Conservation (phyloP, 2,888 invertebrate species). For the Drosophila engyochracea region DNA sequence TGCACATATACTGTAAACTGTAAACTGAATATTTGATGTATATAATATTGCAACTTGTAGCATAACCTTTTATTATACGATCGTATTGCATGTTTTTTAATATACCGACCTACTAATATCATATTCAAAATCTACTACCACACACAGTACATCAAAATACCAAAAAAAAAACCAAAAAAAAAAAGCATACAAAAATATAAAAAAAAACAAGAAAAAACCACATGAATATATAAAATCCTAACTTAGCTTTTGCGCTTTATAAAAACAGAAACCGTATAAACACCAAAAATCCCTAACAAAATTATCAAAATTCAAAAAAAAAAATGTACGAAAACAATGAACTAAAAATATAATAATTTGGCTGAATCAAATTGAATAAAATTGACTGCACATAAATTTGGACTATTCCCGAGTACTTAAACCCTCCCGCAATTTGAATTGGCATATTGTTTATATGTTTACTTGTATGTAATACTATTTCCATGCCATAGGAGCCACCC, state of each 20-base stretch:
- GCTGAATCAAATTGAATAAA: slow-evolving; percentile 23
- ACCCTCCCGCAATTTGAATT: slow-evolving; percentile 30
- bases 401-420: slow-evolving; percentile 54
- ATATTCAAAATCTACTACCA: slow-evolving; percentile 11
- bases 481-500: slow-evolving; percentile 16
- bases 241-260: slow-evolving; percentile 50
- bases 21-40: slow-evolving; percentile 6
- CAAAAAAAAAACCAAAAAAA: slow-evolving; percentile 16
- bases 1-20: not conserved
- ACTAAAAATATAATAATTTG: slow-evolving; percentile 17
- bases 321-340: not conserved
- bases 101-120: slow-evolving; percentile 9
- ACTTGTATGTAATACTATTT: slow-evolving; percentile 19
- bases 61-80: not conserved
- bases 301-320: slow-evolving; percentile 38
- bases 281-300: slow-evolving; percentile 31
- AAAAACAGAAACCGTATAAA: slow-evolving; percentile 37
- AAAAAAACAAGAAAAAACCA: slow-evolving; percentile 19
- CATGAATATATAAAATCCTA: slow-evolving; percentile 21
- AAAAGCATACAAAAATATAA: slow-evolving; percentile 23
- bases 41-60: slow-evolving; percentile 22
- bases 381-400: slow-evolving; percentile 56
- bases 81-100: slow-evolving; percentile 33
- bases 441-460: slow-evolving; percentile 13
- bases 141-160: slow-evolving; percentile 34